Percentiles rank a stretch among this genome's conserved stretches.
Conservation (phyloP, 2,797 vertebrate species). For the Thamnophis elegans region DNA sequence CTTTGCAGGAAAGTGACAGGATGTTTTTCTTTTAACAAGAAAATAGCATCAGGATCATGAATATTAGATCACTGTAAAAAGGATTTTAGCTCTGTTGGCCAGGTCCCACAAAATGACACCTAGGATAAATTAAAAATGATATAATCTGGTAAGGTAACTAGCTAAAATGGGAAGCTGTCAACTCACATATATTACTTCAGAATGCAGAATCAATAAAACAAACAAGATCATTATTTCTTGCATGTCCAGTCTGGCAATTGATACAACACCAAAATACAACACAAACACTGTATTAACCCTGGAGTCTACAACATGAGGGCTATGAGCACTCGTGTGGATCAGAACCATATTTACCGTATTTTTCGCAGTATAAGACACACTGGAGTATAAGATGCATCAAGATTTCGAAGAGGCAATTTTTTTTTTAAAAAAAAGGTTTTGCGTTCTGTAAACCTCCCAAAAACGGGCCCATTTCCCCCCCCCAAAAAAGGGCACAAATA, state of each 20-base stretch:
- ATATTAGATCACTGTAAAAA: slow-evolving; percentile 25
- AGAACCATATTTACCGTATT: not conserved
- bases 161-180: slow-evolving; percentile 6
- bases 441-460: no score
- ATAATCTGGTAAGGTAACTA: not conserved
- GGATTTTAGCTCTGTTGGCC: not conserved
- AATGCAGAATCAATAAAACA: not conserved
- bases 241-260: not conserved
- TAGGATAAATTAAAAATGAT: not conserved
- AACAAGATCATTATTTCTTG: slow-evolving; percentile 2
- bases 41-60: slow-evolving; percentile 6
- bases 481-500: no score
- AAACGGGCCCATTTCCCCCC: no score
- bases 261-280: not conserved
- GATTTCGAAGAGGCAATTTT: no score
- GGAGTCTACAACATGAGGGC: not conserved
- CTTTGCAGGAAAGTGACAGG: slow-evolving; percentile 20
- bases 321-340: not conserved
- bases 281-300: not conserved
- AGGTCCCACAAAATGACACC: not conserved
- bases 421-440: no score
- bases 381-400: no score
- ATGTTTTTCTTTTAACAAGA: slow-evolving; percentile 24
- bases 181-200: not conserved
- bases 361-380: no score